Percentiles rank a stretch among this genome's conserved stretches.
These are phyloP conservation scores for Thymallus thymallus DNA, from an alignment of 2,113 vertebrate genomes.

Conservation along the genomic window DNA sequence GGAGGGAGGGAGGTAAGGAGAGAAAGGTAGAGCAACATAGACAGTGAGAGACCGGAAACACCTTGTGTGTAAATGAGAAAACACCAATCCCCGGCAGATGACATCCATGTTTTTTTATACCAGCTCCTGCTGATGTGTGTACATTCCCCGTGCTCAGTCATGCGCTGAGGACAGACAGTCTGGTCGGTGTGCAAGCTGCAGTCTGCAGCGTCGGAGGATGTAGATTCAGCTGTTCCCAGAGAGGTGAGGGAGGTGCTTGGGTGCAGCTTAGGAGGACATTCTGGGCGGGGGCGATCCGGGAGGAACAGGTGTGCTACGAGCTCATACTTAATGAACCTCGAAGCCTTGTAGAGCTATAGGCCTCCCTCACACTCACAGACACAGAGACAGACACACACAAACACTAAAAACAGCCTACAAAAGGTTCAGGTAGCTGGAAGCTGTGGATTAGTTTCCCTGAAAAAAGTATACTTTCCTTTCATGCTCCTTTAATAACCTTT, in stretches of 20 bases:
- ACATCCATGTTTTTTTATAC: too few species aligned
- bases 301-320: constrained; percentile 3
- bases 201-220: constrained; percentile 2
- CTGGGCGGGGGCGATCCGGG: not conserved
- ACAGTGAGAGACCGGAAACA: not conserved
- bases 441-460: not conserved
- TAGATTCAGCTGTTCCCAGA: constrained; percentile 17
- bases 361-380: not conserved
- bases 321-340: not conserved
- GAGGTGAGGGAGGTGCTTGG: not conserved
- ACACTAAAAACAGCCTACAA: not conserved
- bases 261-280: not conserved
- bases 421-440: not conserved
- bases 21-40: not conserved
- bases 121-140: not conserved
- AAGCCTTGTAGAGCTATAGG: not conserved
- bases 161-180: not conserved
- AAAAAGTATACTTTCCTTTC: constrained; percentile 4
- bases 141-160: constrained; percentile 5
- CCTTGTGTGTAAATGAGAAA: not conserved
- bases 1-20: not conserved
- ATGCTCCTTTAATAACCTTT: constrained; percentile 34
- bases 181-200: not conserved
- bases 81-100: not conserved
- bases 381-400: constrained; percentile 4